A percentile compares a stretch with the other conserved stretches of the same genome.
These are phyloP conservation scores for Eucera pruinosa DNA, from an alignment of 2,888 invertebrate genomes.

Conservation along the genomic window DNA sequence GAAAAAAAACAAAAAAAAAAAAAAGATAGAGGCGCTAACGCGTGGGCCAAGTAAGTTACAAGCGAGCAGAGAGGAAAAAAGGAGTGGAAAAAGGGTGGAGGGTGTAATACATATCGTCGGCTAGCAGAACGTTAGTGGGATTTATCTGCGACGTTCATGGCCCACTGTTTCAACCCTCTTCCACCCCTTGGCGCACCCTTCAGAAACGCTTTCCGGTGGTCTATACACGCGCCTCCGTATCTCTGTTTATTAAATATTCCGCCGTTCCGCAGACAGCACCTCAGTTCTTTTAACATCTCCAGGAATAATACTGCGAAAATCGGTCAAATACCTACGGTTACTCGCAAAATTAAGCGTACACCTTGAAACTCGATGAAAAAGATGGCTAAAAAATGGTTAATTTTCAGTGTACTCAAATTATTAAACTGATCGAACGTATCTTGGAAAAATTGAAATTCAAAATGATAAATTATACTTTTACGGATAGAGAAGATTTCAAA, in stretches of 20 bases:
- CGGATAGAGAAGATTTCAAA: no score
- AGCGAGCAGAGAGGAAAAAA: constrained; percentile 39
- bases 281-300: no score
- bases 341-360: no score
- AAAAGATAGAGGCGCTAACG: constrained; percentile 11
- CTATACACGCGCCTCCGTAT: constrained; percentile 7
- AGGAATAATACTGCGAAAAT: no score
- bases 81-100: constrained; percentile 15
- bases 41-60: constrained; percentile 46
- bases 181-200: constrained; percentile 39
- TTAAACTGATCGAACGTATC: no score
- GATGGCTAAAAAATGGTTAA: no score
- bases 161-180: constrained; percentile 51
- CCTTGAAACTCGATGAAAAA: no score
- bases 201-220: constrained; percentile 32
- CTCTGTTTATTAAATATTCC: constrained; percentile 59
- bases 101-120: constrained; percentile 45
- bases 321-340: no score
- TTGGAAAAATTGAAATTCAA: no score
- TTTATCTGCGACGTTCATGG: constrained; percentile 56
- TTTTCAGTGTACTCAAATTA: no score
- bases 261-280: neutral
- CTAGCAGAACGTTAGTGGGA: constrained; percentile 29
- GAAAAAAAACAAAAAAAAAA: no score
- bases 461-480: no score